Evolutionary conservation across 2,113 vertebrate genomes (phyloP).

Genomic region (Camelus dromedarius): DNA sequence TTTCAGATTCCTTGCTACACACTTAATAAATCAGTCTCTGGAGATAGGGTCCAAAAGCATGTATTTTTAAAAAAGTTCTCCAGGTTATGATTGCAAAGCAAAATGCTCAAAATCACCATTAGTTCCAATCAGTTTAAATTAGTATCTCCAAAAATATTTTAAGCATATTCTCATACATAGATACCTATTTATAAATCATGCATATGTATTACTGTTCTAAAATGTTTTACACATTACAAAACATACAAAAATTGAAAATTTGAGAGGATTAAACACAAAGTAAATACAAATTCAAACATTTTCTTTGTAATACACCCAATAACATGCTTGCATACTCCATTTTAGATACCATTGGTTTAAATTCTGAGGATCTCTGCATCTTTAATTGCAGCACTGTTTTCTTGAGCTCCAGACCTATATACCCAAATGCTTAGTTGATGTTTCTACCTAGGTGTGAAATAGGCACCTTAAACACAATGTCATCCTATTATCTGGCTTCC

Average conservation of each 20-base stretch:
- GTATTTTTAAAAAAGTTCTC: neutral
- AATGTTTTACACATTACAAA: slow-evolving; percentile 1
- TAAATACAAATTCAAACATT: slow-evolving; percentile 48
- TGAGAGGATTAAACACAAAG: slow-evolving; percentile 1
- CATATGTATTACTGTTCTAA: neutral
- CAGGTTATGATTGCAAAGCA: neutral
- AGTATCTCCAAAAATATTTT: slow-evolving; percentile 5
- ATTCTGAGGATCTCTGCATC: neutral
- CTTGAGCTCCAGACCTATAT: neutral
- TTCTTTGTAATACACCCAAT: neutral
- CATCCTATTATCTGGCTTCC: neutral
- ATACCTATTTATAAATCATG: neutral
- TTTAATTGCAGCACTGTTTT: neutral
- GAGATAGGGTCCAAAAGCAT: neutral
- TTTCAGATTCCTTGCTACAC: neutral
- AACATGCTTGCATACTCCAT: neutral
- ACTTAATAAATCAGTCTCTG: slow-evolving; percentile 24
- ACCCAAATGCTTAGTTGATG: neutral
- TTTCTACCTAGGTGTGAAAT: neutral
- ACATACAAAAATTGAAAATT: neutral
- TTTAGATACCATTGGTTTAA: neutral
- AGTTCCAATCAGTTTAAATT: neutral
- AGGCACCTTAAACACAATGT: neutral
- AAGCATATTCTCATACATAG: neutral
- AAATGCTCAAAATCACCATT: neutral